A percentile compares a stretch with the other conserved stretches of the same genome.
Evolutionary conservation across 2,113 vertebrate genomes (phyloP).

Genomic region (Engraulis encrasicolus): DNA sequence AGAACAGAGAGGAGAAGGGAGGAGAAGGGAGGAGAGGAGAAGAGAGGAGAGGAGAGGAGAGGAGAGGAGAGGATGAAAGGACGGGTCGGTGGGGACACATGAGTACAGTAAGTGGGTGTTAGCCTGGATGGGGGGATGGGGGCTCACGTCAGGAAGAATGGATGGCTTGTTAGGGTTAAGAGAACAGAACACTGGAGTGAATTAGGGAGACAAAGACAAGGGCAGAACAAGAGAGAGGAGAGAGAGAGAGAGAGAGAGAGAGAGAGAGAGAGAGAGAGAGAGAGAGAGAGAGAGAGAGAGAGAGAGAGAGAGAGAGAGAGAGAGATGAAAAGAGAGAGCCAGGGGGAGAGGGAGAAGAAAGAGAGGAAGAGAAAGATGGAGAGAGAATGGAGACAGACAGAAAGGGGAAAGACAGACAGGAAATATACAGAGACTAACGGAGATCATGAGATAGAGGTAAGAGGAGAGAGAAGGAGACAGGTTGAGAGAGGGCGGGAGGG

Average conservation of each 20-base stretch:
- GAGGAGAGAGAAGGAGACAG: too few relatives aligned
- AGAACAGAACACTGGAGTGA: slow-evolving; percentile 5
- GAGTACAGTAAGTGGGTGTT: slow-evolving; percentile 11
- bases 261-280: too few relatives aligned
- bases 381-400: too few relatives aligned
- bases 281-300: too few relatives aligned
- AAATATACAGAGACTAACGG: too few relatives aligned
- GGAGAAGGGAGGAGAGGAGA: not conserved
- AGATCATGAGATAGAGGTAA: too few relatives aligned
- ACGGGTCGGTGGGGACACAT: not conserved
- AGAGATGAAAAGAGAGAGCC: not conserved
- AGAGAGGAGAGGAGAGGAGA: not conserved
- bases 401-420: too few relatives aligned
- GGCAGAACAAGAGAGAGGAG: not conserved
- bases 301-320: not conserved
- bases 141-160: not conserved
- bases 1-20: too few relatives aligned
- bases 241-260: not conserved
- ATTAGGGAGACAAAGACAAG: not conserved
- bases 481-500: too few relatives aligned
- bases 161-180: slow-evolving; percentile 17
- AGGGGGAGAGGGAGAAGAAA: too few relatives aligned
- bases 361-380: too few relatives aligned
- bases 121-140: not conserved
- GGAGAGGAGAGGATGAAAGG: not conserved